Percentiles rank a stretch among this genome's conserved stretches.
Evolutionary conservation across 2,888 invertebrate genomes (phyloP).

Genomic region (Cephonodes hylas): DNA sequence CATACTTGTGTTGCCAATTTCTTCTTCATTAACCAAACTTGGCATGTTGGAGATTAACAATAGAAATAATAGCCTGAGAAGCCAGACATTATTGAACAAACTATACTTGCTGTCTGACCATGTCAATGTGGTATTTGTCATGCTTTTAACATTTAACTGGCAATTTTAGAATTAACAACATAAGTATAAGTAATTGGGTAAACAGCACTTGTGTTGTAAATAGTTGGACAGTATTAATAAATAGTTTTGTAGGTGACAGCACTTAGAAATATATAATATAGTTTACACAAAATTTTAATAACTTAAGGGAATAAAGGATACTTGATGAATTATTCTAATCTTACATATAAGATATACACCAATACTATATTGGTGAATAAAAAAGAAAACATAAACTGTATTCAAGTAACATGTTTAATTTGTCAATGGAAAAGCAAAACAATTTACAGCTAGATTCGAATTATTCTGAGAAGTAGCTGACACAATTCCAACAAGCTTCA

Average conservation of each 20-base stretch:
- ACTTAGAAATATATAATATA: too few species aligned
- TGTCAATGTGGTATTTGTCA: neutral
- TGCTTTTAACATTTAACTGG: neutral
- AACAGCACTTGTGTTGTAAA: neutral
- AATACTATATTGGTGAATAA: too few species aligned
- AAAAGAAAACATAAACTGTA: too few species aligned
- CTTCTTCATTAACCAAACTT: neutral
- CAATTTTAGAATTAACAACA: neutral
- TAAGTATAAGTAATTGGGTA: neutral
- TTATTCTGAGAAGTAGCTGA: neutral
- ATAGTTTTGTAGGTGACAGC: neutral
- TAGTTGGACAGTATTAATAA: neutral
- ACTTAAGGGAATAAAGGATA: too few species aligned
- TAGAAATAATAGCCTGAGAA: neutral
- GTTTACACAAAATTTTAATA: neutral
- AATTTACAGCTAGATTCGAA: neutral
- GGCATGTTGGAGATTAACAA: neutral
- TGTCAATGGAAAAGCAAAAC: neutral
- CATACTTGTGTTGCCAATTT: neutral
- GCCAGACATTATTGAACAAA: neutral
- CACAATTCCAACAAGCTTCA: neutral
- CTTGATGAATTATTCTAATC: too few species aligned
- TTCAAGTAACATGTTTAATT: neutral
- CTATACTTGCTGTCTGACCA: neutral
- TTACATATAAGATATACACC: too few species aligned